phyloP scores from a whole-genome alignment of 23 tunicate genomes.

The Ascidia mentula region DNA sequence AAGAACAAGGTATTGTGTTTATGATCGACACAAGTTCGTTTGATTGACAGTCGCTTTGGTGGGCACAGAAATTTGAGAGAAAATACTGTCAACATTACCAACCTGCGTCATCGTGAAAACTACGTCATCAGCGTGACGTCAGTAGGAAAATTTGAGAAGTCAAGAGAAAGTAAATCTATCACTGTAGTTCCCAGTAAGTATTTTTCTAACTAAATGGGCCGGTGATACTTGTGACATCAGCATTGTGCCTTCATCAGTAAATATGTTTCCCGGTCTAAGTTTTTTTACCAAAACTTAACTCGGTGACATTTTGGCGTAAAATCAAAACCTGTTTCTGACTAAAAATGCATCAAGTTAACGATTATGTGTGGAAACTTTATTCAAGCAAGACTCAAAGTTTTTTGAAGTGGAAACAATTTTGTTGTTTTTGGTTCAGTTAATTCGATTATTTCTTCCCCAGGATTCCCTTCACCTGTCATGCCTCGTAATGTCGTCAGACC shows the following conservation, averaged over 20 bases:
- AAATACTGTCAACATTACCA: conserved; percentile 29
- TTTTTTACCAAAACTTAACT: no score
- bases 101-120: conserved; percentile 17
- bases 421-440: no score
- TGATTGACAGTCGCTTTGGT: no score
- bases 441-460: conserved; percentile 26
- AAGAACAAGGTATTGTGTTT: background rate
- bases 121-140: conserved; percentile 53
- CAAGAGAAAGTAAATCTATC: conserved; percentile 35
- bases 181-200: conserved; percentile 59
- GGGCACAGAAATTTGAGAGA: conserved; percentile 20
- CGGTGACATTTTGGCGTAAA: no score
- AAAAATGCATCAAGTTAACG: no score
- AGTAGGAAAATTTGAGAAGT: conserved; percentile 57
- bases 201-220: no score
- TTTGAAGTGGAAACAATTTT: no score
- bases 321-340: no score
- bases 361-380: no score
- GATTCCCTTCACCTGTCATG: conserved; percentile 43
- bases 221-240: background rate
- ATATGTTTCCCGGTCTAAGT: no score
- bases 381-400: no score
- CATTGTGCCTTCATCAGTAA: no score
- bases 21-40: background rate
- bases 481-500: background rate